Percentiles rank a stretch among this genome's conserved stretches.
phyloP scores from a whole-genome alignment of 2,888 invertebrate species.

The Digitonthophagus gazella region DNA sequence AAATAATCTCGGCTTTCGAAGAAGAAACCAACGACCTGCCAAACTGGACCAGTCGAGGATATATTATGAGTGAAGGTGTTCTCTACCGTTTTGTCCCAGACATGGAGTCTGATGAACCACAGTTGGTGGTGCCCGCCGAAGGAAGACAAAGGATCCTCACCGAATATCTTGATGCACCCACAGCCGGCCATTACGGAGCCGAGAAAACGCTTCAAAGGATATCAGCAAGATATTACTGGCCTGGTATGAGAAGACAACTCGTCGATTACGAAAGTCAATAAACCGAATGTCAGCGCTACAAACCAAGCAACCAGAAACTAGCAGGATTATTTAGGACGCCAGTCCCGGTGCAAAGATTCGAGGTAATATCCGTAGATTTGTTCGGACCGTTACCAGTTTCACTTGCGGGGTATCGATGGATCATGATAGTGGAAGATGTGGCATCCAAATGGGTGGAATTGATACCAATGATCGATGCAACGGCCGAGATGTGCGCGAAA shows the following conservation, averaged over 20 bases:
- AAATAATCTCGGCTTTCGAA: conserved; percentile 27
- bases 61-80: conserved; percentile 17
- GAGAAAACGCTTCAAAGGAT: conserved; percentile 34
- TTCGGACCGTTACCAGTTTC: conserved; percentile 27
- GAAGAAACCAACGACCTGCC: conserved; percentile 3
- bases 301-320: conserved; percentile 35
- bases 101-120: conserved; percentile 34
- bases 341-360: conserved; percentile 15
- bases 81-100: conserved; percentile 24
- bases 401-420: conserved; percentile 29
- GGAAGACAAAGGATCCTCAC: conserved; percentile 25
- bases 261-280: conserved; percentile 33
- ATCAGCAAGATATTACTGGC: conserved; percentile 33
- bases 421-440: conserved; percentile 36
- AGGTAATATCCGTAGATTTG: conserved; percentile 9
- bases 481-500: conserved; percentile 26
- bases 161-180: conserved; percentile 34
- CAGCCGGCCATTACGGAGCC: conserved; percentile 38
- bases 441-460: conserved; percentile 37
- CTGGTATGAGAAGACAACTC: conserved; percentile 28
- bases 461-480: conserved; percentile 31
- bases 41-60: conserved; percentile 19
- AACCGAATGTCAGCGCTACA: conserved; percentile 37
- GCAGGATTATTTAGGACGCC: conserved; percentile 38
- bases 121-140: conserved; percentile 33